Base-by-base conservation (phyloP, 2,888 invertebrate species). In the Bombylius discolor region DNA sequence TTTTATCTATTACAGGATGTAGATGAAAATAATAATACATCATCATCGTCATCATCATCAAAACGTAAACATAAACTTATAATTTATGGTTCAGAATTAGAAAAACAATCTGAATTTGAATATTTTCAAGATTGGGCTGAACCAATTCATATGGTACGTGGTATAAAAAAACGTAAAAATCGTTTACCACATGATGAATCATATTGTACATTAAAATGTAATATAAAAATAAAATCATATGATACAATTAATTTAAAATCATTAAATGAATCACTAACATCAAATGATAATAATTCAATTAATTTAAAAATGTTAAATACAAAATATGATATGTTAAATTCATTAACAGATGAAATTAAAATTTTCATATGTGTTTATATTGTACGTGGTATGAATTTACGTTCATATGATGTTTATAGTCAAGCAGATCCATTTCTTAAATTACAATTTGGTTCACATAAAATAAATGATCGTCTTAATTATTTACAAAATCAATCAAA, bases 351-450 rank as follows among this genome's bases (percentile, higher is more conserved):
- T 4, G 60, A 65, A 7, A 60, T 66, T 1, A 65, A 64, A 23
- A 53, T 74, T 1, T 49, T 64, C 0, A 80, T 90, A 5, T 77
- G 94, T 36, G 79, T 93, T 0, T 95, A 95, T 70, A 73, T 89
- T 39, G 76, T 91, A 3, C 80, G 81, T 72, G 91, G 82, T 0
- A 67, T 84, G 11, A 81, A 86, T 64, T 75, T 94, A 23, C 79
- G 81, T 57, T 83, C 88, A 0, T 84, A 80, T 61, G 88, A 90
- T 65, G 73, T 80, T 13, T 79, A 76, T 59, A 84, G 85, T 8
- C 80, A 84, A 70, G 84, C 88, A 1, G 88, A 93, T 72, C 85
- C 92, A 0, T 94, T 89, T 66, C 75, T 92, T 0, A 76, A 80
- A 13, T 69, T 93, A 8, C 78, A 76, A 55, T 78, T 91, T 49